Percentiles rank a stretch among this genome's conserved stretches.
Conservation (phyloP, 2,888 invertebrate genomes). For the Orthonevra nobilis region DNA sequence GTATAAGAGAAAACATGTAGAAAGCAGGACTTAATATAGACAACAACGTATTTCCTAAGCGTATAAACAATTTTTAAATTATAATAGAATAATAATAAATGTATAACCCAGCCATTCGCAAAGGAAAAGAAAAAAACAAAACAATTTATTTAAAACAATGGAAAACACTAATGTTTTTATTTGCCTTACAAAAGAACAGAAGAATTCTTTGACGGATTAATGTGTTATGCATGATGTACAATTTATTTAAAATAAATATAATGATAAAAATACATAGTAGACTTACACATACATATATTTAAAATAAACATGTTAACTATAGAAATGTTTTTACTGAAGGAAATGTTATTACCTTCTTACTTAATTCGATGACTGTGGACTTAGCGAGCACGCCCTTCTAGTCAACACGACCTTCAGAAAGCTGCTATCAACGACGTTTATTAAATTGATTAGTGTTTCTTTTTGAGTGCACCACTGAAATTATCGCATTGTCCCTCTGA, state of each 20-base stretch:
- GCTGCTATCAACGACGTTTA: too few relatives aligned
- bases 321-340: constrained; percentile 12
- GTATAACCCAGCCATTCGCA: constrained; percentile 58
- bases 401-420: too few relatives aligned
- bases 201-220: constrained; percentile 32
- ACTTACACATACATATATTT: too few relatives aligned
- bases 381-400: too few relatives aligned
- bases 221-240: constrained; percentile 66
- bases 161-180: constrained; percentile 60
- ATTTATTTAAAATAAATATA: constrained; percentile 55
- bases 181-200: constrained; percentile 51
- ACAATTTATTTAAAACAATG: constrained; percentile 27
- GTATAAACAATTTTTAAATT: constrained; percentile 62
- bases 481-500: too few relatives aligned
- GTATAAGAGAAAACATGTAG: constrained; percentile 57
- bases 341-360: too few relatives aligned
- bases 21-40: constrained; percentile 55
- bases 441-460: too few relatives aligned
- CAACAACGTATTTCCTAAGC: constrained; percentile 61
- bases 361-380: too few relatives aligned
- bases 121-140: constrained; percentile 39
- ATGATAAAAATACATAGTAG: too few relatives aligned
- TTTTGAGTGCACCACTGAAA: too few relatives aligned
- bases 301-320: constrained; percentile 62
- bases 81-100: constrained; percentile 60